Percentiles rank a stretch among this genome's conserved stretches.
These are phyloP conservation scores for Labeo calbasu DNA, from an alignment of 2,797 vertebrate species.

Conservation along the genomic window DNA sequence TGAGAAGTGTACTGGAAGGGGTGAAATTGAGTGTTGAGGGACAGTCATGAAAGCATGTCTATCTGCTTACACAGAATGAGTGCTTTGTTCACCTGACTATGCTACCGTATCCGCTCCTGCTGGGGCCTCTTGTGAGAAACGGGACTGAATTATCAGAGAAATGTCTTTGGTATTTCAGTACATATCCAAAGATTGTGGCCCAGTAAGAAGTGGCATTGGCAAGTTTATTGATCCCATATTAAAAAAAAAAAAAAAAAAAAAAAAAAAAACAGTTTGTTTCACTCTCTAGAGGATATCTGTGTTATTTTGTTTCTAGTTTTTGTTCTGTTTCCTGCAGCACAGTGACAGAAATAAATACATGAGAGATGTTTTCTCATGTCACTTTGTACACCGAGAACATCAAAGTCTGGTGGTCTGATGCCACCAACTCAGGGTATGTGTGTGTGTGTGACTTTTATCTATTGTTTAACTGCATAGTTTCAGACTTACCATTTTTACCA, in stretches of 20 bases:
- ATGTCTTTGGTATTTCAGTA: not conserved
- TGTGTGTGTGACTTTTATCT: not conserved
- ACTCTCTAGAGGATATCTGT: too few relatives aligned
- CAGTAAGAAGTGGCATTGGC: not conserved
- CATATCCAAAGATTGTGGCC: not conserved
- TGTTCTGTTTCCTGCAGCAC: not conserved
- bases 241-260: too few relatives aligned
- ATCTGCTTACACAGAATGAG: conserved; percentile 16
- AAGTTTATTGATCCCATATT: not conserved
- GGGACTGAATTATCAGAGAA: not conserved
- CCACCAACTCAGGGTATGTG: not conserved
- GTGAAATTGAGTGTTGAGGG: conserved; percentile 24
- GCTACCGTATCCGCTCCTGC: not conserved
- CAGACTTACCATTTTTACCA: not conserved
- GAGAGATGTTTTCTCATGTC: not conserved
- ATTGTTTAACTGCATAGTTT: not conserved
- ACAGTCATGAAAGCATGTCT: conserved; percentile 18
- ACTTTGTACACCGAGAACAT: not conserved
- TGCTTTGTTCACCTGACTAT: conserved; percentile 36
- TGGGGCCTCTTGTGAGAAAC: conserved; percentile 5
- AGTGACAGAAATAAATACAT: too few relatives aligned
- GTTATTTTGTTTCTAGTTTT: not conserved
- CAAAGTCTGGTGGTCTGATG: not conserved
- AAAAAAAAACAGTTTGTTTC: too few relatives aligned
- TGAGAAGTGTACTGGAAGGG: not conserved